phyloP scores from a whole-genome alignment of 2,113 vertebrate genomes.

The Ploceus nigricollis region DNA sequence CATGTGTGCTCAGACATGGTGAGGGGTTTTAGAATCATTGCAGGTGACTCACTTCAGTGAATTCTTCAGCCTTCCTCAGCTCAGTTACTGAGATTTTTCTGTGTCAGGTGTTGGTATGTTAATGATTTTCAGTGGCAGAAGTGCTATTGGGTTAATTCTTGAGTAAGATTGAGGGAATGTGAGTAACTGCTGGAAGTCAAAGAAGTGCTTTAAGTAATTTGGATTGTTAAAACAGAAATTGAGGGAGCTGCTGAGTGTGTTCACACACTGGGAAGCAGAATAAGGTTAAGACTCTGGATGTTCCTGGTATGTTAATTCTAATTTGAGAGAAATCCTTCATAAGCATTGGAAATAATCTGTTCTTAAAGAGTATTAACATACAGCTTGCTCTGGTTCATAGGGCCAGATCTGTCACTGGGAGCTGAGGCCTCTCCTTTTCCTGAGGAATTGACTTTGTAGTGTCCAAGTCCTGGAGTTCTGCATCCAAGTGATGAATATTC shows the following conservation, averaged over 20 bases:
- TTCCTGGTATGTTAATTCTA: neutral
- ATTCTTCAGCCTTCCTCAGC: neutral
- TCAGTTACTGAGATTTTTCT: neutral
- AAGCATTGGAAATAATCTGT: neutral
- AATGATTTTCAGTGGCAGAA: neutral
- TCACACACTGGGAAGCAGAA: neutral
- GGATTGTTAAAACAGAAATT: neutral
- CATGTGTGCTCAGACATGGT: neutral
- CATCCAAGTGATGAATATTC: neutral
- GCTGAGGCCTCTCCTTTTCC: neutral
- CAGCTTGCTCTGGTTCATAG: neutral
- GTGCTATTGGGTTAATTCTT: neutral
- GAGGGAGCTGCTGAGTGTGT: neutral
- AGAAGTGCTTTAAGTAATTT: neutral
- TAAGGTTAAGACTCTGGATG: neutral
- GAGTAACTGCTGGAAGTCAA: neutral
- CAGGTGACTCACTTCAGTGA: neutral
- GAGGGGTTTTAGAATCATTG: neutral
- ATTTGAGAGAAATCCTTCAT: neutral
- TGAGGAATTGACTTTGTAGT: neutral
- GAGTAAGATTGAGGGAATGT: neutral
- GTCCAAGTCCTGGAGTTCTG: neutral
- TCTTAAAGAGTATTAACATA: neutral
- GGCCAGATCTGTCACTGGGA: neutral
- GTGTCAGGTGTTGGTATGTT: neutral